Evolutionary conservation across 2,888 invertebrate genomes (phyloP).

Genomic region (Baccha elongata): DNA sequence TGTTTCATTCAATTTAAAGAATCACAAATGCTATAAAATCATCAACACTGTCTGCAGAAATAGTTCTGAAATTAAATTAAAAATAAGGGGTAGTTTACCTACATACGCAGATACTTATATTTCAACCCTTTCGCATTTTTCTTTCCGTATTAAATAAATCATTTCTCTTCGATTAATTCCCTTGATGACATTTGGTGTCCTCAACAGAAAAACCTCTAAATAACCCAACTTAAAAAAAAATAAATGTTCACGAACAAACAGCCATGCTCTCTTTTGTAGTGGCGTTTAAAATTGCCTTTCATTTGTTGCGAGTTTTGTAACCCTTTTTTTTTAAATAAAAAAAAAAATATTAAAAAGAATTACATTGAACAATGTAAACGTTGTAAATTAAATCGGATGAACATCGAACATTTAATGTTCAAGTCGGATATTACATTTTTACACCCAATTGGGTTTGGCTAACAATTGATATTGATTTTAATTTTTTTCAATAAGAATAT

Average conservation of each 20-base stretch:
- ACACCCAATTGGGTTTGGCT: constrained; percentile 66
- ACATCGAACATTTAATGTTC: constrained; percentile 55
- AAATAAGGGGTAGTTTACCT: constrained; percentile 2
- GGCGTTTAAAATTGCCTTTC: constrained; percentile 82
- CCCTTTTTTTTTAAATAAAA: constrained; percentile 51
- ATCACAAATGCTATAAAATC: not conserved
- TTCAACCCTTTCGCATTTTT: constrained; percentile 49
- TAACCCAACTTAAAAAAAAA: constrained; percentile 58
- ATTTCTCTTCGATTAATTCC: constrained; percentile 83
- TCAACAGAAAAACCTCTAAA: constrained; percentile 67
- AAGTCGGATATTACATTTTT: constrained; percentile 36
- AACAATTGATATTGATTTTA: constrained; percentile 70
- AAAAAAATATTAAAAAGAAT: constrained; percentile 37
- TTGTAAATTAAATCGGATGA: constrained; percentile 71
- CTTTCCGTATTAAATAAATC: constrained; percentile 80
- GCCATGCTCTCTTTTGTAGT: constrained; percentile 81
- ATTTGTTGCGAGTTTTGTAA: constrained; percentile 65
- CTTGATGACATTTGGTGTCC: constrained; percentile 81
- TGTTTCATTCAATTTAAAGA: not conserved
- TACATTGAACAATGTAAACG: constrained; percentile 30
- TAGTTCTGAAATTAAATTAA: not conserved
- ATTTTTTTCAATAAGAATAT: constrained; percentile 42
- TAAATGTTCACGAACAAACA: constrained; percentile 11
- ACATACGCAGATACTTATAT: not conserved
- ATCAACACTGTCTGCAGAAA: not conserved